Conservation (phyloP, 2,113 vertebrate species). For the Gasterosteus aculeatus region DNA sequence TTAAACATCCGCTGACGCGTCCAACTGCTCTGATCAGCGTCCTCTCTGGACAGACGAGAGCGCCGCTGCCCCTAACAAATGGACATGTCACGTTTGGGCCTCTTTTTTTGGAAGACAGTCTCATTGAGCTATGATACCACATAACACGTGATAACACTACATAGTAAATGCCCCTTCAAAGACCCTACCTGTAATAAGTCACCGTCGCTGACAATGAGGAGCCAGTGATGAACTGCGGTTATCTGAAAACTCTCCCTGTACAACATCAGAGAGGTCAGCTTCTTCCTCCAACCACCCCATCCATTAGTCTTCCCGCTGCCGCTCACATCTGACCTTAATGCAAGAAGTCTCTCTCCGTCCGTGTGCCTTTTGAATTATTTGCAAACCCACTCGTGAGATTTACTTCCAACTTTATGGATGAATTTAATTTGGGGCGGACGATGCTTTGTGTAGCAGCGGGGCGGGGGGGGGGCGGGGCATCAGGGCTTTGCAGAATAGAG, state of each 20-base stretch:
- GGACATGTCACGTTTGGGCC: background rate
- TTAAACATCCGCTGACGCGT: background rate
- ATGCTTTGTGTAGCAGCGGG: background rate
- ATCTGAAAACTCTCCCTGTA: background rate
- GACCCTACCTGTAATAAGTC: background rate
- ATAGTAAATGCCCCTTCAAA: background rate
- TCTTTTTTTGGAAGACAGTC: background rate
- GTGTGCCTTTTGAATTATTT: background rate
- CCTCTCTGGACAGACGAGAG: no score
- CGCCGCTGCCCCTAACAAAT: background rate
- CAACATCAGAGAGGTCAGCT: background rate
- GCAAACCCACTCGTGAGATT: background rate
- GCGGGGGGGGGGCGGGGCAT: background rate
- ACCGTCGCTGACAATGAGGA: background rate
- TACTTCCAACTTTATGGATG: background rate
- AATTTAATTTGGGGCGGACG: background rate
- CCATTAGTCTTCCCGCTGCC: background rate
- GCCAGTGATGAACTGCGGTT: background rate
- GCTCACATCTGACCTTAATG: background rate
- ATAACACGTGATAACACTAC: background rate
- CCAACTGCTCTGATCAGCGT: background rate
- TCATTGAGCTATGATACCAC: no score
- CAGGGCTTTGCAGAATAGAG: background rate
- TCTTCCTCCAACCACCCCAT: background rate
- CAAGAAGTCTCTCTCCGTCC: background rate